Evolutionary conservation across 2,113 vertebrate genomes (phyloP).

Genomic region (Murina feae): DNA sequence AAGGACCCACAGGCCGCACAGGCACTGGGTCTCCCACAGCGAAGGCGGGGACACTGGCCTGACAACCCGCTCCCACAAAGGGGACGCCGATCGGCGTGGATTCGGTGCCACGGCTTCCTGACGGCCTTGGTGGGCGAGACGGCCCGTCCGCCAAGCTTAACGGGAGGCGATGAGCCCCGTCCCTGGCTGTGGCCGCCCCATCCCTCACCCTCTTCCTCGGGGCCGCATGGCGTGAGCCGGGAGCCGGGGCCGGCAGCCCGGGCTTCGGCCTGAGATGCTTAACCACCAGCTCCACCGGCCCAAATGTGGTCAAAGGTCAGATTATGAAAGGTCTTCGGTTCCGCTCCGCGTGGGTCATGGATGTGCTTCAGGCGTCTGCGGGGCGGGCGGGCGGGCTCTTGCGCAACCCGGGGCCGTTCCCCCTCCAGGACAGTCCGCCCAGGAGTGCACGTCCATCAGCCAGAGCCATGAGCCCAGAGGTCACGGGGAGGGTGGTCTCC

Average conservation of each 20-base stretch:
- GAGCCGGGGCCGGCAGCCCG: rapidly evolving
- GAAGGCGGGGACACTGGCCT: background rate
- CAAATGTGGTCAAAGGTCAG: background rate
- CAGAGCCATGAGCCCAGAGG: rapidly evolving
- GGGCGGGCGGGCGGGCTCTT: background rate
- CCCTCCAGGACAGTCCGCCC: rapidly evolving
- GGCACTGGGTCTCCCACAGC: background rate
- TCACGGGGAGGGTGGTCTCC: rapidly evolving
- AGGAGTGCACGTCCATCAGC: background rate
- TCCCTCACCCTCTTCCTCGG: rapidly evolving
- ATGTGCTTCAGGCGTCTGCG: background rate
- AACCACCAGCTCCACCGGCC: background rate
- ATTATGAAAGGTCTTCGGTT: constrained; percentile 31
- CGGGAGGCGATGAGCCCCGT: background rate
- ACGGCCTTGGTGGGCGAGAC: rapidly evolving
- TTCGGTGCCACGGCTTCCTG: rapidly evolving
- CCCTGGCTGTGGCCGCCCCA: rapidly evolving
- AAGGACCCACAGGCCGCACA: background rate
- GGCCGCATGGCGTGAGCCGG: rapidly evolving
- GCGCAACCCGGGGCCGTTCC: rapidly evolving
- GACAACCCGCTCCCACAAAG: background rate
- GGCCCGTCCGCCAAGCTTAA: background rate
- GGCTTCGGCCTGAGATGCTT: constrained; percentile 29
- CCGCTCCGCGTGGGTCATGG: background rate
- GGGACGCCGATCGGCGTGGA: background rate